phyloP scores from a whole-genome alignment of 2,888 invertebrate species.

The Andrena fulva region DNA sequence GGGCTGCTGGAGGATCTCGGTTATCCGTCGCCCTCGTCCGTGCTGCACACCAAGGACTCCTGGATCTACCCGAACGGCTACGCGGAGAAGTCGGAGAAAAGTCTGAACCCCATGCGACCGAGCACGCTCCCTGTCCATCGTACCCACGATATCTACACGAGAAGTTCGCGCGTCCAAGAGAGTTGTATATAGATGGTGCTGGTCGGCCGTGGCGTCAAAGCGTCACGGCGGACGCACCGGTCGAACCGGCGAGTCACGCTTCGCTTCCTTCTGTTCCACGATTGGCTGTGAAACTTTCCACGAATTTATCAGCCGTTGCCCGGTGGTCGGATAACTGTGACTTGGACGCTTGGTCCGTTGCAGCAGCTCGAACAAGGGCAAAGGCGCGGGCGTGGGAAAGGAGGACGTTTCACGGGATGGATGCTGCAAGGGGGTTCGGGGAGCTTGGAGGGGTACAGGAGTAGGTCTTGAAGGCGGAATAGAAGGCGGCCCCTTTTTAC shows the following conservation, averaged over 20 bases:
- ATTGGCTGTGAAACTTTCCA: constrained; percentile 7
- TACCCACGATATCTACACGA: constrained; percentile 81
- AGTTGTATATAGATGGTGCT: constrained; percentile 80
- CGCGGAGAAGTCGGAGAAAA: constrained; percentile 72
- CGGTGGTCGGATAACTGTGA: background rate
- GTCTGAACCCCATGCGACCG: constrained; percentile 77
- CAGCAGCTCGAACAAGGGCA: no score
- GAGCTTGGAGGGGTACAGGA: background rate
- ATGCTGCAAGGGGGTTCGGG: no score
- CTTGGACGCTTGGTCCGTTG: background rate
- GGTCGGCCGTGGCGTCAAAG: background rate
- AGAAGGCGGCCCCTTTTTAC: background rate
- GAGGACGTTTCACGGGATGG: no score
- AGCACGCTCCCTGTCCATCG: constrained; percentile 81
- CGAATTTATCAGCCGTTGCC: background rate
- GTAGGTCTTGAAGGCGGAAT: background rate
- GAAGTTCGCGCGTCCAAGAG: constrained; percentile 81
- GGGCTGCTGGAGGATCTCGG: constrained; percentile 70
- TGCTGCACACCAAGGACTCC: constrained; percentile 75
- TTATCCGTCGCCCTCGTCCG: constrained; percentile 74
- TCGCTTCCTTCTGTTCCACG: background rate
- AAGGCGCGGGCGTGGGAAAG: no score
- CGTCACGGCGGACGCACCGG: constrained; percentile 13
- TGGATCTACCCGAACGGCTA: constrained; percentile 80
- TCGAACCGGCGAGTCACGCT: constrained; percentile 17